phyloP scores from a whole-genome alignment of 2,113 vertebrate species.

The Lynx canadensis region DNA sequence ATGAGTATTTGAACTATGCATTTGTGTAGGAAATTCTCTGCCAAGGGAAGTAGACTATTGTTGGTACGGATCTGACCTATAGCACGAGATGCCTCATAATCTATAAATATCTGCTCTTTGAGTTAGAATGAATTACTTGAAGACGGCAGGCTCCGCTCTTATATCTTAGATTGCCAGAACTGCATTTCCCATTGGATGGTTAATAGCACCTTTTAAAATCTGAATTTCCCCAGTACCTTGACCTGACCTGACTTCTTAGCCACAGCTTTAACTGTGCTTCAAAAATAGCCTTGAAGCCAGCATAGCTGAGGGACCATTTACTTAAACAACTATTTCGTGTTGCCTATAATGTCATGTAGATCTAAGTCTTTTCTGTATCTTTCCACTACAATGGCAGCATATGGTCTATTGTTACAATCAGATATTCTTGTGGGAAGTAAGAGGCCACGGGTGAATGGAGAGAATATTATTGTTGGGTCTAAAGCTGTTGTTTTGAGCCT shows the following conservation, averaged over 20 bases:
- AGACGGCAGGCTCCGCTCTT: constrained; percentile 36
- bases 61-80: constrained; percentile 20
- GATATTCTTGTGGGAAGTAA: constrained; percentile 42
- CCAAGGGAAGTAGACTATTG: constrained; percentile 13
- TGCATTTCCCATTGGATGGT: constrained; percentile 52
- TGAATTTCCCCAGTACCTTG: constrained; percentile 32
- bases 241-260: constrained; percentile 54
- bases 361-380: constrained; percentile 44
- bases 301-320: constrained; percentile 41
- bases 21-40: constrained; percentile 9
- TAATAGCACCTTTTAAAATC: constrained; percentile 45
- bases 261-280: constrained; percentile 36
- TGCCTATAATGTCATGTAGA: constrained; percentile 15
- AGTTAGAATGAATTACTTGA: constrained; percentile 51
- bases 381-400: constrained; percentile 29
- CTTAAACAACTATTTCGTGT: constrained; percentile 49
- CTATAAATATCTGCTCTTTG: constrained; percentile 65
- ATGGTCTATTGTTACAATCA: constrained; percentile 53
- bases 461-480: neutral
- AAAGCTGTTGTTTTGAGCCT: constrained; percentile 41
- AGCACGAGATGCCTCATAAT: neutral
- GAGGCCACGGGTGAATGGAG: constrained; percentile 34
- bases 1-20: constrained; percentile 25
- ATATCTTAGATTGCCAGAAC: constrained; percentile 29
- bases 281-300: constrained; percentile 52